Evolutionary conservation across 1,140 invertebrate genomes (phyloP).

Genomic region (Aphelinus atriplicis): DNA sequence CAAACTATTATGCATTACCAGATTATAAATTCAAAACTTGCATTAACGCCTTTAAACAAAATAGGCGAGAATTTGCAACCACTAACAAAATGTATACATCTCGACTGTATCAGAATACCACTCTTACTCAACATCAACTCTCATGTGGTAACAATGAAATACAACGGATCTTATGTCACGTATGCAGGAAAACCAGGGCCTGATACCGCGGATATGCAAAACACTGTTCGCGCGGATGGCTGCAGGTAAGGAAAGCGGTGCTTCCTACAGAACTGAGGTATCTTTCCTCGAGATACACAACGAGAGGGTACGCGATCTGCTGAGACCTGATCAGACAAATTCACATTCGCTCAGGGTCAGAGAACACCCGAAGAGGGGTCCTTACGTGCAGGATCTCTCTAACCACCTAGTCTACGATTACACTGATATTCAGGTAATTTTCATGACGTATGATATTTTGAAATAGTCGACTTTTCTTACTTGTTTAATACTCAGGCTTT

Average conservation of each 20-base stretch:
- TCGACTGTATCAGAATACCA: too few relatives aligned
- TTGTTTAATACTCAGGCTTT: too few relatives aligned
- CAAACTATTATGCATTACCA: too few relatives aligned
- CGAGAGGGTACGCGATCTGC: conserved; percentile 87
- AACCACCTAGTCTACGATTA: conserved; percentile 88
- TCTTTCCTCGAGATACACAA: conserved; percentile 94
- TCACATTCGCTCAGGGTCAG: conserved; percentile 84
- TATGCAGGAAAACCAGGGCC: conserved; percentile 78
- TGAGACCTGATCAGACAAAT: conserved; percentile 73
- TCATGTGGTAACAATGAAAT: too few relatives aligned
- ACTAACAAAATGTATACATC: too few relatives aligned
- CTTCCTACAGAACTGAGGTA: conserved; percentile 84
- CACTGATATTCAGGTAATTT: conserved; percentile 80
- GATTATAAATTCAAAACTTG: too few relatives aligned
- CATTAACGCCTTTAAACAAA: too few relatives aligned
- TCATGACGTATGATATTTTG: too few relatives aligned
- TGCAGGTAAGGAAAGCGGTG: conserved; percentile 81
- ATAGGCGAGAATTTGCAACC: too few relatives aligned
- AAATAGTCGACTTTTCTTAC: too few relatives aligned
- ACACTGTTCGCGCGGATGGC: conserved; percentile 80
- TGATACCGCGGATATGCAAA: conserved; percentile 89
- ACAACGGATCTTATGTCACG: too few relatives aligned
- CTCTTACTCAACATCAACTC: too few relatives aligned
- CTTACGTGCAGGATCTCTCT: conserved; percentile 92
- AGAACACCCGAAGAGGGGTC: conserved; percentile 91